These are phyloP conservation scores for Microcebus jonahi DNA, from an alignment of 2,113 vertebrate genomes.

Conservation along the genomic window DNA sequence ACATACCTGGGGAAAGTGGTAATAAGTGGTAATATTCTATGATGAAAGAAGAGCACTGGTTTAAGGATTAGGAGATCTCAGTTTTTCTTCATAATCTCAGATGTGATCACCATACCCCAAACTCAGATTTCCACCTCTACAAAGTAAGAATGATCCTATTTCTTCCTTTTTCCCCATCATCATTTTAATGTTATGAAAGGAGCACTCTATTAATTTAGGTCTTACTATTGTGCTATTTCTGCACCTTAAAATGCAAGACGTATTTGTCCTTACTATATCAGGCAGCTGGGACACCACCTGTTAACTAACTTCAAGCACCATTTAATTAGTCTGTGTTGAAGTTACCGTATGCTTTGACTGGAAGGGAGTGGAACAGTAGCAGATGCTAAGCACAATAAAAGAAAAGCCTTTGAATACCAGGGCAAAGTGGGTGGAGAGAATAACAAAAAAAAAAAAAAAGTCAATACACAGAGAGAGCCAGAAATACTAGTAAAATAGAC, in stretches of 20 bases:
- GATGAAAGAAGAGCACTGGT: background rate
- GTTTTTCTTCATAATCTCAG: background rate
- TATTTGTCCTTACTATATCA: conserved; percentile 71
- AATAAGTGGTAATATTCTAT: background rate
- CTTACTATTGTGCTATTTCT: conserved; percentile 27
- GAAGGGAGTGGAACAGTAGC: conserved; percentile 55
- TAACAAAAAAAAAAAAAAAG: conserved; percentile 27
- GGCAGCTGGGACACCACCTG: conserved; percentile 90
- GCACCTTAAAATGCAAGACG: conserved; percentile 37
- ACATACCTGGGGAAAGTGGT: background rate
- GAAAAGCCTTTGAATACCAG: conserved; percentile 65
- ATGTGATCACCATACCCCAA: background rate
- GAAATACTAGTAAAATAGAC: conserved; percentile 46
- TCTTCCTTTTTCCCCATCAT: background rate
- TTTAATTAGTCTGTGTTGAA: conserved; percentile 85
- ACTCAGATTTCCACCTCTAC: background rate
- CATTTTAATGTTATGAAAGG: background rate
- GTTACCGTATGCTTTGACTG: conserved; percentile 55
- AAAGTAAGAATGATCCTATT: background rate
- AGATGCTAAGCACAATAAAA: conserved; percentile 71
- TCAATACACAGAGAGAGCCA: background rate
- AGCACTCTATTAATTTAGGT: conserved; percentile 20
- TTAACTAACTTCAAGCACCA: conserved; percentile 85
- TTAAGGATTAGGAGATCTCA: background rate
- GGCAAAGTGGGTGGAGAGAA: conserved; percentile 63